Percentiles rank a stretch among this genome's conserved stretches.
Evolutionary conservation across 2,113 vertebrate genomes (phyloP).

Genomic region (Alexandromys fortis): DNA sequence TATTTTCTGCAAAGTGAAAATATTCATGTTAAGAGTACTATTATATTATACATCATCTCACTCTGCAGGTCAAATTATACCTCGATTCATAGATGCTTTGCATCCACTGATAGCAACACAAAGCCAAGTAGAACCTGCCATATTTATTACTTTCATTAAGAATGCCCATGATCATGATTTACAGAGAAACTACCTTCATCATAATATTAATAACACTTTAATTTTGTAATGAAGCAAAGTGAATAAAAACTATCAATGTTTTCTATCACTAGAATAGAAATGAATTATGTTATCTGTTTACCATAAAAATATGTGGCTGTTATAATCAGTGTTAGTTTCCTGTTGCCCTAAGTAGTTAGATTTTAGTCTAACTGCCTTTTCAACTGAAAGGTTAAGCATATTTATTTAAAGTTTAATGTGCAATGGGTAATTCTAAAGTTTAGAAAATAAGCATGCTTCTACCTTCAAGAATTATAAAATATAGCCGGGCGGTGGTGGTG

Average conservation of each 20-base stretch:
- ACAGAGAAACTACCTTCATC: conserved; percentile 8
- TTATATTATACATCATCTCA: conserved; percentile 26
- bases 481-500: background rate
- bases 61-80: conserved; percentile 23
- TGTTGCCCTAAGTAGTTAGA: background rate
- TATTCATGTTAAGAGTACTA: background rate
- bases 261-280: background rate
- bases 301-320: background rate
- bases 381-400: background rate
- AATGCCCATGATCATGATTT: background rate
- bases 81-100: background rate
- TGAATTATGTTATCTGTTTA: background rate
- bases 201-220: conserved; percentile 39
- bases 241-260: background rate
- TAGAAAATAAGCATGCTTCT: background rate
- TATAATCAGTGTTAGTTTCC: background rate
- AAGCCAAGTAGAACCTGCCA: background rate
- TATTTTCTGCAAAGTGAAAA: conserved; percentile 30
- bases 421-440: background rate
- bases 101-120: conserved; percentile 2
- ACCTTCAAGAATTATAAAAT: background rate
- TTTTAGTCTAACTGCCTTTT: background rate
- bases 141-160: conserved; percentile 32
- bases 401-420: background rate
- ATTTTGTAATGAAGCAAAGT: conserved; percentile 35